Conservation (phyloP, 2,797 vertebrate genomes). For the Phrynocephalus forsythii region DNA sequence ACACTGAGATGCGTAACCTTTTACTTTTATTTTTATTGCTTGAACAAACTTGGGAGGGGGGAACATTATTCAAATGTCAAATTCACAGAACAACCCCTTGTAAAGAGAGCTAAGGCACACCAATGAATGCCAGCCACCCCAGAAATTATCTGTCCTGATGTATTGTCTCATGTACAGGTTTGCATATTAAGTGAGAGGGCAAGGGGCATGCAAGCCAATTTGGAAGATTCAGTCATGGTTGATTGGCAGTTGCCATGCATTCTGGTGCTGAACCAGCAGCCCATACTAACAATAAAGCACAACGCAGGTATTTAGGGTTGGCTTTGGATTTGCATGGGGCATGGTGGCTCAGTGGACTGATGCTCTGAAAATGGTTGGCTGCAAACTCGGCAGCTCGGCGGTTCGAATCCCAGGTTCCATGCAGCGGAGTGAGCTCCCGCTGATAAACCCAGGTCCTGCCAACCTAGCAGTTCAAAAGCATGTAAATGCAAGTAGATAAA, state of each 20-base stretch:
- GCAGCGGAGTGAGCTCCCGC: no score
- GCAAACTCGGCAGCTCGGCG: no score
- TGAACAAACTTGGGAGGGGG: slow-evolving; percentile 57
- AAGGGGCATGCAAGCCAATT: neutral
- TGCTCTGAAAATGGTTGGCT: no score
- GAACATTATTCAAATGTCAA: slow-evolving; percentile 69
- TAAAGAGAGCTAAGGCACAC: slow-evolving; percentile 31
- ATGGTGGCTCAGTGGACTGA: no score
- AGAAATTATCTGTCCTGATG: slow-evolving; percentile 17
- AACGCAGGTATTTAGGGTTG: neutral
- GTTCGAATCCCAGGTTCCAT: no score
- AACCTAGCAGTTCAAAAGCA: no score
- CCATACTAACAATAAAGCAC: neutral
- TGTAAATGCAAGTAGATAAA: no score
- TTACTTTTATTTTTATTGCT: slow-evolving; percentile 69
- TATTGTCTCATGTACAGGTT: neutral
- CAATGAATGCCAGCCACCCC: slow-evolving; percentile 26
- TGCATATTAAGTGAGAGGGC: neutral
- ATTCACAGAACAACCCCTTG: slow-evolving; percentile 40
- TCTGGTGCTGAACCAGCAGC: neutral
- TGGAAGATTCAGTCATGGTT: neutral
- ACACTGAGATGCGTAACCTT: slow-evolving; percentile 58
- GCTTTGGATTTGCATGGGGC: neutral
- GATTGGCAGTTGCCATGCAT: neutral
- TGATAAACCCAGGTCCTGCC: no score